Evolutionary conservation across 2,797 vertebrate genomes (phyloP), one percentile per base, ranked within the genome.

Genomic region (Coregonus ussuriensis): DNA sequence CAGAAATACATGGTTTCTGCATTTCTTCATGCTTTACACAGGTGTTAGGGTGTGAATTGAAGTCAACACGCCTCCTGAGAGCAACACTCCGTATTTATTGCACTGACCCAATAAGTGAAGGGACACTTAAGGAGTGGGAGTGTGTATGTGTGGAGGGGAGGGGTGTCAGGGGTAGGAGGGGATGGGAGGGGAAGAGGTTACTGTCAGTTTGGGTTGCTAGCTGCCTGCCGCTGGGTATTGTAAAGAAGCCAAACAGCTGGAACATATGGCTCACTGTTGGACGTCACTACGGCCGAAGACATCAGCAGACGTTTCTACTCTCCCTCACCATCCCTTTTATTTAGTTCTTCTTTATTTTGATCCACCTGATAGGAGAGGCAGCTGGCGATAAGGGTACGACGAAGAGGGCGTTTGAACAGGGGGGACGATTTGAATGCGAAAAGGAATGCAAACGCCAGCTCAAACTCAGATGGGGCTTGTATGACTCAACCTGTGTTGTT

Each of bases 251-350:
- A 79, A 83, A 84, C 88, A 83, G 86, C 87, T 82, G 88, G 80
- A 88, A 82, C 87, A 89, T 86, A 91, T 90, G 86, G 85, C 78
- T 69, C 77, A 83, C 88, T 88, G 87, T 91, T 78, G 84, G 83
- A 83, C 72, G 77, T 53, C 25, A 51, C 47, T 21, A 31, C 6
- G 6, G 70, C 11, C 66, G 54, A 3, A 85, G 81, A 82, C 35
- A 59, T 65, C 35, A 41, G 68, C 66, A 71, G 35, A 16, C 31
- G 62, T 35, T 72, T 31, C 62, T 77, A 21, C 53, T 70, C 25
- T 71, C 68, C 25, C 51, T 53, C 73, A 21, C 73, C 29, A 51
- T 70, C 78, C 72, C 31, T 51, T 51, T 66, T 41, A 29, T 63
- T 82, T 76, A 77, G 83, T 82, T 86, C 65, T 78, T 74, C 72